phyloP scores from a whole-genome alignment of 2,888 invertebrate genomes.

The Idaea aversata region DNA sequence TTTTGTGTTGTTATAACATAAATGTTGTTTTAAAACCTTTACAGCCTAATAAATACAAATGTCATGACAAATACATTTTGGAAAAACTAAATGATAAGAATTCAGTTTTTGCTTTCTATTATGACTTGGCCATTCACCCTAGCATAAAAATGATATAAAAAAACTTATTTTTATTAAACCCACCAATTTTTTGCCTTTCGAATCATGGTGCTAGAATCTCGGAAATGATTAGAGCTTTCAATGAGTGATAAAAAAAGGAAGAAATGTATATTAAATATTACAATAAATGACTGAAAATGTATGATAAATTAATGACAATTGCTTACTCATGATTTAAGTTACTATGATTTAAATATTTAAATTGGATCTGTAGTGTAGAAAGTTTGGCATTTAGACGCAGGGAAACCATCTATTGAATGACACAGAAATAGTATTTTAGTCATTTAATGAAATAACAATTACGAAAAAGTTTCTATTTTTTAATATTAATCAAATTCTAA shows the following conservation, averaged over 20 bases:
- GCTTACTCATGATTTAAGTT: background rate
- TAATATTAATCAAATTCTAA: background rate
- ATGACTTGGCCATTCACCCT: background rate
- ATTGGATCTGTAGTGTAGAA: background rate
- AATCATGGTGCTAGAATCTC: conserved; percentile 43
- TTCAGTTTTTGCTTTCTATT: background rate
- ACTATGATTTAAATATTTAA: background rate
- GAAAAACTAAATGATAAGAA: background rate
- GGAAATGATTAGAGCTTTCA: conserved; percentile 20
- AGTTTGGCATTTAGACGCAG: background rate
- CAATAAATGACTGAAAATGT: background rate
- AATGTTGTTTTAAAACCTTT: too few species aligned
- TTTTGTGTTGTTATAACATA: background rate
- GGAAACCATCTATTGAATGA: background rate
- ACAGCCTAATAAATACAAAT: too few species aligned
- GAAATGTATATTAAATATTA: background rate
- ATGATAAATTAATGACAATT: background rate
- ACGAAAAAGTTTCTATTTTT: background rate
- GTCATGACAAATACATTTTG: too few species aligned
- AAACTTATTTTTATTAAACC: conserved; percentile 29
- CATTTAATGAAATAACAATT: background rate
- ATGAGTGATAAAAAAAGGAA: conserved; percentile 17
- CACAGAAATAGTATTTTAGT: background rate
- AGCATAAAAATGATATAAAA: conserved; percentile 11
- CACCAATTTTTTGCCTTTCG: conserved; percentile 40